Conservation (phyloP, 2,888 invertebrate species). For the Xestia c-nigrum region DNA sequence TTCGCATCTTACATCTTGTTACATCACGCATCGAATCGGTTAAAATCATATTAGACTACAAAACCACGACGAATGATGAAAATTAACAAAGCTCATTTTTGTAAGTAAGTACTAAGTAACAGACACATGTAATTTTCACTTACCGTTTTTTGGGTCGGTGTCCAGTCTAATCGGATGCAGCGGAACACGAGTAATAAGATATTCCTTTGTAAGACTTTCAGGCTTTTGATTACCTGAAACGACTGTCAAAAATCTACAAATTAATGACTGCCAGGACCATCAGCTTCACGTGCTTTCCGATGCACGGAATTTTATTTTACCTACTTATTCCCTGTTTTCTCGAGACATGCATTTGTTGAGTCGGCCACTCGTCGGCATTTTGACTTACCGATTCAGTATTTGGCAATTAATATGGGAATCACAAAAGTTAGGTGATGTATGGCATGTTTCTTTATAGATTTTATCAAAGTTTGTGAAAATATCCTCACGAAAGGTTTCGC, state of each 20-base stretch:
- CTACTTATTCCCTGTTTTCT: not conserved
- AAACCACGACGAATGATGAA: too few relatives aligned
- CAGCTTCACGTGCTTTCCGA: not conserved
- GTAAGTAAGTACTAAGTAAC: not conserved
- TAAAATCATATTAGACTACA: too few relatives aligned
- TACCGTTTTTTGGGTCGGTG: not conserved
- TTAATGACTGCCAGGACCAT: not conserved
- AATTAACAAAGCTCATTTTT: too few relatives aligned
- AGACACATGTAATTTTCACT: not conserved
- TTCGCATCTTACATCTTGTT: not conserved
- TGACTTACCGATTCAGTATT: constrained; percentile 21
- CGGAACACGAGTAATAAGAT: not conserved
- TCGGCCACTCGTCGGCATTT: not conserved
- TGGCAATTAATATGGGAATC: constrained; percentile 41
- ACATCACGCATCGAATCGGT: too few relatives aligned
- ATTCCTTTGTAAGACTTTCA: not conserved
- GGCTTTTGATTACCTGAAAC: not conserved
- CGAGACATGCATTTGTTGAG: not conserved
- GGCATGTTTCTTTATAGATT: constrained; percentile 22
- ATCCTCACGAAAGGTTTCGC: constrained; percentile 36
- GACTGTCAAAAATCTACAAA: not conserved
- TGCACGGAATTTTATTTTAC: not conserved
- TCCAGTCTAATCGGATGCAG: not conserved
- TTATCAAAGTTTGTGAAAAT: constrained; percentile 31
- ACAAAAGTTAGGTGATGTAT: constrained; percentile 29